Percentiles rank a stretch among this genome's conserved stretches.
Conservation (phyloP, 2,888 invertebrate species). For the Aromia moschata region DNA sequence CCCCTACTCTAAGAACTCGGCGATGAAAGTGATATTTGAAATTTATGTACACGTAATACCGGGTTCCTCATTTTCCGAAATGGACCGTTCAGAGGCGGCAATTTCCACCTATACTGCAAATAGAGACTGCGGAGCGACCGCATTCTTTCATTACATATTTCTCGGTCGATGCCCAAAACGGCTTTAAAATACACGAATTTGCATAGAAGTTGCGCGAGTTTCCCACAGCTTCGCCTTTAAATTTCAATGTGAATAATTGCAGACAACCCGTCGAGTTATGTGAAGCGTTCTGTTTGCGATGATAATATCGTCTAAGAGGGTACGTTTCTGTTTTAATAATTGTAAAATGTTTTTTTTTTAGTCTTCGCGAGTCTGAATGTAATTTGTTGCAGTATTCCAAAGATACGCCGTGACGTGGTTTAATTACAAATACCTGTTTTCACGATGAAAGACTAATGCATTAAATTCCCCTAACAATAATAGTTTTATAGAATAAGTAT, state of each 20-base stretch:
- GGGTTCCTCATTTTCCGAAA: constrained; percentile 13
- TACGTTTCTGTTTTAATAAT: too few species aligned
- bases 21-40: not conserved
- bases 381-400: too few species aligned
- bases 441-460: too few species aligned
- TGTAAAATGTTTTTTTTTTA: too few species aligned
- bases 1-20: not conserved
- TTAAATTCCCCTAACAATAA: too few species aligned
- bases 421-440: too few species aligned
- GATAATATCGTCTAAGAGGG: too few species aligned
- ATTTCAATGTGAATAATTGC: not conserved
- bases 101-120: constrained; percentile 7
- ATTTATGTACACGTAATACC: constrained; percentile 4
- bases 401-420: too few species aligned
- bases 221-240: not conserved
- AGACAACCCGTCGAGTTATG: too few species aligned
- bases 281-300: too few species aligned
- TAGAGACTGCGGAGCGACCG: not conserved
- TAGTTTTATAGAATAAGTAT: too few species aligned
- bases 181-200: not conserved
- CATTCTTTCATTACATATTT: constrained; percentile 2
- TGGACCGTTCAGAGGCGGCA: constrained; percentile 12
- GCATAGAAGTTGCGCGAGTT: not conserved
- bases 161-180: not conserved
- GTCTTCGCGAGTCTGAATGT: too few species aligned